These are phyloP conservation scores for Girardia tigrina DNA, from an alignment of 2,888 invertebrate species.

Conservation along the genomic window DNA sequence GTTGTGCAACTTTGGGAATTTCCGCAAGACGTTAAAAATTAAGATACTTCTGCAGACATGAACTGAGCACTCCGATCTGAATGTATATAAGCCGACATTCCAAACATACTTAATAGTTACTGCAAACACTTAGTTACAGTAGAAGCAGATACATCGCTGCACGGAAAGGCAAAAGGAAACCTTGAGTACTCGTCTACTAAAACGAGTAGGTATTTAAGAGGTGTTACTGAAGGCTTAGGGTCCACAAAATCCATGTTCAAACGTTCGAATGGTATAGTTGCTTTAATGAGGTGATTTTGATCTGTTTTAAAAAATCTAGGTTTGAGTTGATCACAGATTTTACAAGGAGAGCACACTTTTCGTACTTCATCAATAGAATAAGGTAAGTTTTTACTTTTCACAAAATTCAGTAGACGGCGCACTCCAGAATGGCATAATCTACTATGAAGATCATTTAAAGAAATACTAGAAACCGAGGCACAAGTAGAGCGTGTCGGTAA, in stretches of 20 bases:
- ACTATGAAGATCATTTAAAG: conserved; percentile 36
- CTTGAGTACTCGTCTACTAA: conserved; percentile 38
- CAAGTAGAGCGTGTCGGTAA: conserved; percentile 25
- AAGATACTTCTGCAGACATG: no score
- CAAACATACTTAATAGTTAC: no score
- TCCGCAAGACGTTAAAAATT: no score
- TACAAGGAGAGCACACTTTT: conserved; percentile 26
- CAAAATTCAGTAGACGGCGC: conserved; percentile 37
- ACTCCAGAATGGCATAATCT: conserved; percentile 38
- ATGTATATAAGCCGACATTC: no score
- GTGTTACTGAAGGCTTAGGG: conserved; percentile 35
- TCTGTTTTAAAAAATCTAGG: conserved; percentile 29
- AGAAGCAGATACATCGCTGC: conserved; percentile 36
- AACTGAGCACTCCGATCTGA: no score
- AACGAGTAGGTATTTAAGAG: conserved; percentile 37
- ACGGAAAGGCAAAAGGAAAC: conserved; percentile 38
- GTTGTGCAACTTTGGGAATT: no score
- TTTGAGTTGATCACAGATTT: conserved; percentile 35
- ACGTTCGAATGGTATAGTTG: conserved; percentile 38
- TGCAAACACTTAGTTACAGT: no score
- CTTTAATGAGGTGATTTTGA: conserved; percentile 37
- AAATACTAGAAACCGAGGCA: no score
- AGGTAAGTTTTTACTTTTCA: conserved; percentile 36
- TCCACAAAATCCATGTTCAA: conserved; percentile 38
- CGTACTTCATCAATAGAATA: conserved; percentile 36